Conservation (phyloP, 2,888 invertebrate species). For the Hirtodrosophila cameraria region DNA sequence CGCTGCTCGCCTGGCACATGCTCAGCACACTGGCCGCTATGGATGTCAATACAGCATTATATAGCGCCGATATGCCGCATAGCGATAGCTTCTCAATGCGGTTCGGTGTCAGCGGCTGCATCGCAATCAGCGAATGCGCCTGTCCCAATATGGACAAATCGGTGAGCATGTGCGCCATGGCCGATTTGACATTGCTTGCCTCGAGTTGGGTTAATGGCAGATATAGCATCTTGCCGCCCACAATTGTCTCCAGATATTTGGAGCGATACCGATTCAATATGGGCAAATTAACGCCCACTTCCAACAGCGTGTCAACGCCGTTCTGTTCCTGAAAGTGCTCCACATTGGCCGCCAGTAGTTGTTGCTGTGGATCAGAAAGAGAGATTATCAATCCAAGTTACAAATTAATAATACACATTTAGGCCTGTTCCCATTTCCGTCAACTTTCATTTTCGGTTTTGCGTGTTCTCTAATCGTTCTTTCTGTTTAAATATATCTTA, state of each 20-base stretch:
- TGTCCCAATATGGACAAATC: conserved; percentile 92
- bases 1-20: conserved; percentile 86
- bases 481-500: too few species aligned
- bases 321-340: conserved; percentile 91
- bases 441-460: too few species aligned
- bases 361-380: conserved; percentile 87
- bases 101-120: conserved; percentile 94
- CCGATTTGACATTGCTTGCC: conserved; percentile 89
- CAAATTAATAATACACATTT: too few species aligned
- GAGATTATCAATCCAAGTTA: neutral
- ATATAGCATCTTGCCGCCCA: conserved; percentile 87
- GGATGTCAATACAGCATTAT: conserved; percentile 91
- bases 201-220: conserved; percentile 89
- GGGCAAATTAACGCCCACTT: conserved; percentile 92
- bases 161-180: conserved; percentile 90
- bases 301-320: conserved; percentile 92
- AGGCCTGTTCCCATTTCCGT: too few species aligned
- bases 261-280: conserved; percentile 85
- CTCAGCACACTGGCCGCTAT: conserved; percentile 87
- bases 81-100: conserved; percentile 92
- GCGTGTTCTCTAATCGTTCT: too few species aligned
- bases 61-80: conserved; percentile 92
- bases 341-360: conserved; percentile 91
- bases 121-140: conserved; percentile 92
- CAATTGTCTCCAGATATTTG: conserved; percentile 85